Evolutionary conservation across 2,888 invertebrate species (phyloP).

Genomic region (Thymelicus acteon): DNA sequence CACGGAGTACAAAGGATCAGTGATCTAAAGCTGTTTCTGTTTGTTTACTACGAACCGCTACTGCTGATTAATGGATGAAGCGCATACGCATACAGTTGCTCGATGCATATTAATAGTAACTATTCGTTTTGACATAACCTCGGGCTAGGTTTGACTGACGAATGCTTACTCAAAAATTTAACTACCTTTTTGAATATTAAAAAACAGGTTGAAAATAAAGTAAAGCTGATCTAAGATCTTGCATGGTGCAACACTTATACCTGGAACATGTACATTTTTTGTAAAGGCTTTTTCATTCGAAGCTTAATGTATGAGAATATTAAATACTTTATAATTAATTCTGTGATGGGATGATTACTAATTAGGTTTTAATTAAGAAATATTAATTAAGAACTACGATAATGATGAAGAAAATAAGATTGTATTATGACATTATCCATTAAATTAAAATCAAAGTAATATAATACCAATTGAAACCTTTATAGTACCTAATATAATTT

Average conservation of each 20-base stretch:
- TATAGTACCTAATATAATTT: not conserved
- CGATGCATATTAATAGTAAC: slow-evolving; percentile 65
- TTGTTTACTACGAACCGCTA: slow-evolving; percentile 61
- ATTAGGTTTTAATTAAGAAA: not conserved
- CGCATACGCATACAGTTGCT: slow-evolving; percentile 43
- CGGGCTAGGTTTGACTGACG: slow-evolving; percentile 3
- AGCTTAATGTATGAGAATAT: not conserved
- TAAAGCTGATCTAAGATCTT: not conserved
- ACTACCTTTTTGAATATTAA: slow-evolving; percentile 19
- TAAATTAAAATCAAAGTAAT: not conserved
- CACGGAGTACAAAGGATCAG: slow-evolving; percentile 47
- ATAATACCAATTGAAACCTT: not conserved
- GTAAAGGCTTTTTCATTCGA: too few species aligned
- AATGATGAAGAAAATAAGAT: not conserved
- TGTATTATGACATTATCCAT: not conserved
- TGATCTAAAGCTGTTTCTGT: slow-evolving; percentile 52
- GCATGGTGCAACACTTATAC: not conserved
- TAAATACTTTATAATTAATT: not conserved
- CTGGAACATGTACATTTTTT: not conserved
- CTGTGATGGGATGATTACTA: not conserved
- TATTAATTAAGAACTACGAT: not conserved
- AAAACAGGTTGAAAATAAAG: not conserved
- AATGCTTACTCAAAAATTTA: slow-evolving; percentile 17
- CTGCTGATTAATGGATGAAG: slow-evolving; percentile 65
- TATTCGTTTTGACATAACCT: slow-evolving; percentile 25